These are phyloP conservation scores for Noctilio leporinus DNA, from an alignment of 2,113 vertebrate species.

Conservation along the genomic window DNA sequence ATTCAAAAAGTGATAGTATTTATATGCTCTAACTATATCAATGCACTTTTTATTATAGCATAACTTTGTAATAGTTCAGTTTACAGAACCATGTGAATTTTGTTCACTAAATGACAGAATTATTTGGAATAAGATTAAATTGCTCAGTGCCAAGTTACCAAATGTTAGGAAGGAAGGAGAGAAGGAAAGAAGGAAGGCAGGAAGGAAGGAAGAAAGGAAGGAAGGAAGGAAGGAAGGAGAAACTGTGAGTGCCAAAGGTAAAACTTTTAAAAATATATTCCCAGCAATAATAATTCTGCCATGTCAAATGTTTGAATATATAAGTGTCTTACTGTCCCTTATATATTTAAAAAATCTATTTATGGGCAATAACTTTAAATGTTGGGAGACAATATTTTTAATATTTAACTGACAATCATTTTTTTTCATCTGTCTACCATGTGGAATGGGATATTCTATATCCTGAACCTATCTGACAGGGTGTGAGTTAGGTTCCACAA, in stretches of 20 bases:
- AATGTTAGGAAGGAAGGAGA: not conserved
- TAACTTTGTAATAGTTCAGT: not conserved
- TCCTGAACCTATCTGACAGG: not conserved
- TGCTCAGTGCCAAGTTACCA: not conserved
- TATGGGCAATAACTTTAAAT: not conserved
- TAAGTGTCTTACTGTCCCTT: not conserved
- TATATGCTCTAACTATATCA: not conserved
- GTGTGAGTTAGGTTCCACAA: not conserved
- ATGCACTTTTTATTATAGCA: not conserved
- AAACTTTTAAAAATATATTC: not conserved
- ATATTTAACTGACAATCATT: conserved; percentile 19
- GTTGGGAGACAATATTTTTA: not conserved
- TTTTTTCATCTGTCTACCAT: not conserved
- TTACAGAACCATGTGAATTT: not conserved
- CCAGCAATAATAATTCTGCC: not conserved
- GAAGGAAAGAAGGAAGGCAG: not conserved
- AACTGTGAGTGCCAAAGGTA: not conserved
- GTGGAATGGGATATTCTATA: not conserved
- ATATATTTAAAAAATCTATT: not conserved
- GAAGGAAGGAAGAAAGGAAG: not conserved
- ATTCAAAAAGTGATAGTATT: not conserved
- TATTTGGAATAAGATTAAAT: conserved; percentile 2
- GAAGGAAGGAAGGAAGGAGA: not conserved
- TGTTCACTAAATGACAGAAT: not conserved
- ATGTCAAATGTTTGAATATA: not conserved